Evolutionary conservation across 2,113 vertebrate genomes (phyloP).

Genomic region (Excalfactoria chinensis): DNA sequence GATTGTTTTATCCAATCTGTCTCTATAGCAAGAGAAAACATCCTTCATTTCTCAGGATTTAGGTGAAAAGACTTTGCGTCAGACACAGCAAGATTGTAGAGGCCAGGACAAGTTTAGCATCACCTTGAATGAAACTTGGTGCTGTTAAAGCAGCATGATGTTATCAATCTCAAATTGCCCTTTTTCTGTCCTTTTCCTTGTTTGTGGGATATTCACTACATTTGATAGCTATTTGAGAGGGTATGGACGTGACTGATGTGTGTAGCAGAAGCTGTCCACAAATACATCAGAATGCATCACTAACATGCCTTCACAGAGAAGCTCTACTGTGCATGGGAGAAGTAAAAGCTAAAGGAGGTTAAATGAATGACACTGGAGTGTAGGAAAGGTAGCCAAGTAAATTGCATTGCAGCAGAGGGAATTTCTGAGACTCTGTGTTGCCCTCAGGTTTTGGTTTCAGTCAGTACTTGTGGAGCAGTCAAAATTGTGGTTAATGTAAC

Average conservation of each 20-base stretch:
- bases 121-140: not conserved
- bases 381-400: not conserved
- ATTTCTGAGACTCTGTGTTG: not conserved
- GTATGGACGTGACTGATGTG: too few relatives aligned
- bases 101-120: not conserved
- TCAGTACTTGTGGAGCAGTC: not conserved
- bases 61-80: not conserved
- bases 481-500: not conserved
- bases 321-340: rapidly evolving
- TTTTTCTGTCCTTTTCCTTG: not conserved
- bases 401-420: not conserved
- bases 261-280: not conserved
- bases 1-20: not conserved
- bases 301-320: not conserved
- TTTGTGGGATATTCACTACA: not conserved
- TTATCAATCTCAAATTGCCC: not conserved
- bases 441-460: not conserved
- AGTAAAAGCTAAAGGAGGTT: not conserved
- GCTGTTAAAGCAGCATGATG: not conserved
- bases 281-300: not conserved
- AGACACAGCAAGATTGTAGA: not conserved
- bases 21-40: not conserved
- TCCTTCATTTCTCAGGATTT: not conserved
- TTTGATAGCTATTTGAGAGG: not conserved
- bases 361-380: not conserved